These are phyloP conservation scores for Emys orbicularis DNA, from an alignment of 2,797 vertebrate species.

Conservation along the genomic window DNA sequence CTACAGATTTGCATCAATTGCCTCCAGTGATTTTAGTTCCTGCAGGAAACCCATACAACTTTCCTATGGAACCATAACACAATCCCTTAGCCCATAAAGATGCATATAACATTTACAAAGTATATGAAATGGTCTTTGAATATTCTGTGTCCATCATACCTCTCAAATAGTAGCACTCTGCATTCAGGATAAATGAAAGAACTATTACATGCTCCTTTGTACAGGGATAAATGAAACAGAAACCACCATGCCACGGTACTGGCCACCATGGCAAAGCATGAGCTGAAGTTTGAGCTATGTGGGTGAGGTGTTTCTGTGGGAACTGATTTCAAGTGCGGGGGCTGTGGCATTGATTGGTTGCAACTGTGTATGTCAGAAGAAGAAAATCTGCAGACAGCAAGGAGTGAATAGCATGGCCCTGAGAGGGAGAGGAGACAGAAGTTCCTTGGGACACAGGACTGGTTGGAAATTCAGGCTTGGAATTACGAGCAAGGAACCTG, in stretches of 20 bases:
- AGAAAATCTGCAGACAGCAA: background rate
- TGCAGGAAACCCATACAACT: background rate
- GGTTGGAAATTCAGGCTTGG: background rate
- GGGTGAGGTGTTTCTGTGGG: background rate
- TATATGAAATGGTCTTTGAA: background rate
- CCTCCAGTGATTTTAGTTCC: background rate
- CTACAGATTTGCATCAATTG: background rate
- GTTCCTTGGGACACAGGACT: background rate
- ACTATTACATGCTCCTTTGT: background rate
- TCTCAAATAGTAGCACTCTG: background rate
- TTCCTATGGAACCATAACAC: background rate
- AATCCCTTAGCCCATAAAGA: background rate
- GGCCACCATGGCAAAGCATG: background rate
- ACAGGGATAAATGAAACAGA: background rate
- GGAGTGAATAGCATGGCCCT: background rate
- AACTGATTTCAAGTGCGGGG: background rate
- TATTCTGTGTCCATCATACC: background rate
- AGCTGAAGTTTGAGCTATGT: background rate
- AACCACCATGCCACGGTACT: background rate
- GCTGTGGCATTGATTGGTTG: background rate
- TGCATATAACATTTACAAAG: background rate
- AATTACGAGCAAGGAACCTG: background rate
- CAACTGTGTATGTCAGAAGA: background rate
- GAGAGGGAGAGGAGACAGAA: background rate
- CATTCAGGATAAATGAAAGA: background rate